phyloP scores from a whole-genome alignment of 2,888 invertebrate genomes.

The Cremastinae sp. region DNA sequence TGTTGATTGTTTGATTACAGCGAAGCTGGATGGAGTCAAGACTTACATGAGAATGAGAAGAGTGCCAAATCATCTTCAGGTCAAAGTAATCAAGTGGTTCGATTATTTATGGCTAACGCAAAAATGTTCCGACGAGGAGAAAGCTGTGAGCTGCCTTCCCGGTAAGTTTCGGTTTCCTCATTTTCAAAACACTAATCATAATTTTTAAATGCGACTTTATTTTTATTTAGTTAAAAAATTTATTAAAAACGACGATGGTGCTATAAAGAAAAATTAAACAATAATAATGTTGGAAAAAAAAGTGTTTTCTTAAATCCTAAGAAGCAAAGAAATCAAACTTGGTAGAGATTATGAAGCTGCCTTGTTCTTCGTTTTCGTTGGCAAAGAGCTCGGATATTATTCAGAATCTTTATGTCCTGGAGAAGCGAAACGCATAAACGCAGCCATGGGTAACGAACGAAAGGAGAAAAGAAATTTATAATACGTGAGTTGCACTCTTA shows the following conservation, averaged over 20 bases:
- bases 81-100: slow-evolving; percentile 99
- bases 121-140: slow-evolving; percentile 98
- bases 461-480: slow-evolving; percentile 22
- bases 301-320: too few species aligned
- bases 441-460: slow-evolving; percentile 39
- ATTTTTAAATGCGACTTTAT: too few species aligned
- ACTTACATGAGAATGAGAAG: slow-evolving; percentile 98
- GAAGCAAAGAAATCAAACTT: too few species aligned
- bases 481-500: slow-evolving; percentile 39
- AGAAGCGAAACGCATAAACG: slow-evolving; percentile 18
- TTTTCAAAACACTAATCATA: too few species aligned
- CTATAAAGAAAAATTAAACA: too few species aligned
- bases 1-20: slow-evolving; percentile 84
- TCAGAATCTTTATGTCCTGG: slow-evolving; percentile 46
- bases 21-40: slow-evolving; percentile 98
- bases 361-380: slow-evolving; percentile 2
- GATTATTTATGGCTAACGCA: slow-evolving; percentile 99
- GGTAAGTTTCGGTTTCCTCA: slow-evolving; percentile 81
- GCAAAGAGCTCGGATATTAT: slow-evolving; percentile 33
- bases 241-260: too few species aligned
- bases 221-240: too few species aligned
- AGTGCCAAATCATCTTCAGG: slow-evolving; percentile 96
- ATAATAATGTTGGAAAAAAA: too few species aligned
- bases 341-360: slow-evolving; percentile 14
- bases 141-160: slow-evolving; percentile 95